Evolutionary conservation across 2,113 vertebrate genomes (phyloP), one percentile per base, ranked within the genome.

Genomic region (Varanus komodoensis): DNA sequence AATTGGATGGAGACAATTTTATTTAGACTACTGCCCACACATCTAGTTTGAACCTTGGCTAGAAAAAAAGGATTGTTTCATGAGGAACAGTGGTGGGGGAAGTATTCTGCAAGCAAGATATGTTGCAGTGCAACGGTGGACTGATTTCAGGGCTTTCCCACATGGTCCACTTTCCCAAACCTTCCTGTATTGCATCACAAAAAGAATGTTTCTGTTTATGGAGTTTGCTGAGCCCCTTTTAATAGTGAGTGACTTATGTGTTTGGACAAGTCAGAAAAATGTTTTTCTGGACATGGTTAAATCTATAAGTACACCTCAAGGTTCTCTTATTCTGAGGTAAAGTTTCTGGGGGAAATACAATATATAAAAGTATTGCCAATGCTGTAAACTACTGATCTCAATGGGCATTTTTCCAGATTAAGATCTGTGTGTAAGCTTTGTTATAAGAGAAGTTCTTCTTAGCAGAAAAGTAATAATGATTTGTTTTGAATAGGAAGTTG

Each of bases 401-500:
- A 2, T 85, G 50, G 21, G 27, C n/a, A 52, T 89, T 12, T 50
- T 79, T 79, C 61, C 25, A 79, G 38, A 6, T 29, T 57, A 69
- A 23, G 12, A 11, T 85, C 4, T 85, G 23, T 1, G 0, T 38
- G 25, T 29, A 83, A 32, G 74, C 17, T 85, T 79, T 85, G 48
- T 89, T 61, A 57, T 85, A 25, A 69, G n/a, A 17, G 71, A 1
- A 74, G 32, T 82, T 89, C 32, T 15, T 85, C 25, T 25, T 68
- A 21, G 21, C 25, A 85, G 83, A 79, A 69, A 85, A 34, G 82
- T 89, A 89, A 88, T 69, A 54, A 84, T 80, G 34, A 73, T 91
- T 95, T 94, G 83, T 96, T 93, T 88, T 85, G 69, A 82, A 87
- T 95, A 99, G 99, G 99, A 99, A 96, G 99, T 99, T 74, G 98